Base-by-base conservation (phyloP, 2,113 vertebrate species). In the Hirundichthys speculiger region DNA sequence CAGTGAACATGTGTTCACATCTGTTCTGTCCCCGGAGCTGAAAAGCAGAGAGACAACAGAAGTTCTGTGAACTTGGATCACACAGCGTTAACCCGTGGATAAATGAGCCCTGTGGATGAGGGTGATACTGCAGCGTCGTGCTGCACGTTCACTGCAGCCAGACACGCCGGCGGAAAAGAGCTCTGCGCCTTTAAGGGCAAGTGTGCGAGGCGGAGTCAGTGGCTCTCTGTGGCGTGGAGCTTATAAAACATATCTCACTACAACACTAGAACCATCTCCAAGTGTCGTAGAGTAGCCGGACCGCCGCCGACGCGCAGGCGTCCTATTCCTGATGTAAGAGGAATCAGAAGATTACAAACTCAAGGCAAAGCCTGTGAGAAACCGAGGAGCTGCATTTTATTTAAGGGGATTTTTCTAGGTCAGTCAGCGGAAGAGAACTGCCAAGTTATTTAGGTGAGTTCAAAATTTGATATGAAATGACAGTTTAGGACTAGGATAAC, bases 121-220 rank as follows among this genome's bases (percentile, higher is more conserved):
- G 30, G 9, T 34, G 30, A 34, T 34, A 34, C 30, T 34, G 30
- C 30, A 10, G 30, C 30, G 30, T 6, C 30, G 30, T 34, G 30
- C 30, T 34, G 30, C 11, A 34, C 6, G 30, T 34, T 9, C 4
- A 34, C 3, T 3, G 30, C 30, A n/a, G n/a, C n/a, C n/a, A n/a
- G n/a, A n/a, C n/a, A 15, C 13, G 2, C 19, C 16, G 27, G 5
- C 1, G 18, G 1, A 53, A 39, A 61, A 0, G 40, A 40, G 22
- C 38, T 19, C 84, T 89, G 84, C 20, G 61, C 56, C 86, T 90
- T 89, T 90, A 89, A 89, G 89, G 14, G 84, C 75, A 71, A 79
- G 82, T 79, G 73, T 58, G 69, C 13, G 15, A n/a, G 87, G 89
- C 69, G 89, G 87, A 72, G 84, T 56, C 71, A n/a, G 54, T 0